A percentile compares a stretch with the other conserved stretches of the same genome.
phyloP scores from a whole-genome alignment of 1,140 invertebrate species.

The Zaprionus camerounensis region DNA sequence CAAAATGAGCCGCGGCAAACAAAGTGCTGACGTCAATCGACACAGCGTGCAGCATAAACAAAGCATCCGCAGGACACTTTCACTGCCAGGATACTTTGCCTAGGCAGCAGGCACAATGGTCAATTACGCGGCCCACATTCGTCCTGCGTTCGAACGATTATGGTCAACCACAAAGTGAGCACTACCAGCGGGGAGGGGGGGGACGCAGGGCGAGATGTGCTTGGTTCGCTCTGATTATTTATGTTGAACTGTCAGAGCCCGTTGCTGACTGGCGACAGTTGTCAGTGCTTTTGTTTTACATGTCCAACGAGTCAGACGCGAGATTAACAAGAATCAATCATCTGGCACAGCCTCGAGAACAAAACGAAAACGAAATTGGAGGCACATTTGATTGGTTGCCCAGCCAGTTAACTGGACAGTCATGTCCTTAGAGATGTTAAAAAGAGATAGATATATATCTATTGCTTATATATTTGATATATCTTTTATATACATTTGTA shows the following conservation, averaged over 20 bases:
- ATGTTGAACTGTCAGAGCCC: constrained; percentile 25
- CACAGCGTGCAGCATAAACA: constrained; percentile 7
- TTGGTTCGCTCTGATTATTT: constrained; percentile 31
- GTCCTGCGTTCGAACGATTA: constrained; percentile 14
- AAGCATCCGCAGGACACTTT: constrained; percentile 18
- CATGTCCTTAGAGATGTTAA: neutral
- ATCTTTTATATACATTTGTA: neutral
- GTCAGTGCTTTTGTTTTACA: constrained; percentile 51
- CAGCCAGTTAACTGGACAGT: constrained; percentile 10
- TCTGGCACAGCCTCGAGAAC: neutral
- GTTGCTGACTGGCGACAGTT: constrained; percentile 54
- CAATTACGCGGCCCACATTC: constrained; percentile 32
- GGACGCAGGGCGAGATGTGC: neutral
- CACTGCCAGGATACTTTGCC: constrained; percentile 11
- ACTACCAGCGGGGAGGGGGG: neutral
- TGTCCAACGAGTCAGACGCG: constrained; percentile 20
- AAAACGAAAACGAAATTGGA: constrained; percentile 20
- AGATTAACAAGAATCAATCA: constrained; percentile 38
- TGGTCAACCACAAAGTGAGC: constrained; percentile 23
- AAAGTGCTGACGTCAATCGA: constrained; percentile 59
- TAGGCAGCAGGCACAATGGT: constrained; percentile 30
- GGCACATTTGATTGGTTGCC: constrained; percentile 16
- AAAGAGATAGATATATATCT: neutral
- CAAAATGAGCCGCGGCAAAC: constrained; percentile 8
- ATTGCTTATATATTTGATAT: neutral